phyloP scores from a whole-genome alignment of 2,797 vertebrate genomes.

The Psittacula echo region DNA sequence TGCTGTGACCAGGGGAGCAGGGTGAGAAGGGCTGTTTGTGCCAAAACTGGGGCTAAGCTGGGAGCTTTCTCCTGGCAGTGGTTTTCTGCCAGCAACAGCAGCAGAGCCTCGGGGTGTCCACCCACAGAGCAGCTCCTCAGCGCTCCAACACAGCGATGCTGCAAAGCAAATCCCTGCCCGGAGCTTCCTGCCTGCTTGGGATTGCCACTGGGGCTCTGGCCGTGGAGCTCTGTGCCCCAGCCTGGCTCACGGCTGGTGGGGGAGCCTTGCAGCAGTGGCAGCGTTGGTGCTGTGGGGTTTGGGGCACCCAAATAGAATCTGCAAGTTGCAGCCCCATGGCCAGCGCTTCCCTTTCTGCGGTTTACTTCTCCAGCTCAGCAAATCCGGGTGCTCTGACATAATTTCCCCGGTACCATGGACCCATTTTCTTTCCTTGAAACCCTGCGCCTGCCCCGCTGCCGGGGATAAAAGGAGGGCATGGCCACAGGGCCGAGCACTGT shows the following conservation, averaged over 20 bases:
- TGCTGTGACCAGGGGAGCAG: no score
- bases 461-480: neutral
- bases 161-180: neutral
- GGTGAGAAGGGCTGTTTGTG: no score
- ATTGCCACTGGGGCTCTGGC: no score
- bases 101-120: rapidly evolving
- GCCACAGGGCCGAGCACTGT: neutral
- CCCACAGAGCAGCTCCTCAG: neutral
- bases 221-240: neutral
- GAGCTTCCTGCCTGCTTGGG: neutral
- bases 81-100: neutral
- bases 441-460: rapidly evolving
- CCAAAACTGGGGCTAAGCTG: no score
- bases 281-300: no score
- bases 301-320: neutral
- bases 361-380: slow-evolving; percentile 17
- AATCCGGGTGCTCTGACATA: neutral
- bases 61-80: neutral
- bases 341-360: neutral
- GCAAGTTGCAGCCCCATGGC: neutral
- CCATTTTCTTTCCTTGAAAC: neutral
- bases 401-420: neutral
- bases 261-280: neutral
- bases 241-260: neutral
- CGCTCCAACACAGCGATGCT: rapidly evolving